Evolutionary conservation across 2,888 invertebrate genomes (phyloP), one percentile per base, ranked within the genome.

Genomic region (Bellardia bayeri): DNA sequence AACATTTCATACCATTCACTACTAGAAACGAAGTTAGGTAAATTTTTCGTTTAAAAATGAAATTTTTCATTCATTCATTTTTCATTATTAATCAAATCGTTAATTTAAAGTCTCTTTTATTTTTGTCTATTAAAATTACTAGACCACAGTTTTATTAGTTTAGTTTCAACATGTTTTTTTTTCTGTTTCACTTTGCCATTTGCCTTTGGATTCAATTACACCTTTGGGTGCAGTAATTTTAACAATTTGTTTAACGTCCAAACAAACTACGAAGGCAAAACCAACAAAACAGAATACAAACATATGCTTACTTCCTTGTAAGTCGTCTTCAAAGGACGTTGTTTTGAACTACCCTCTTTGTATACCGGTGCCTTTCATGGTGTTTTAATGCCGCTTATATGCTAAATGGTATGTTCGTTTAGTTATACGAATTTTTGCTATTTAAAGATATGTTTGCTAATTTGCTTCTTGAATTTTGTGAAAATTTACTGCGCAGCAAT

Each of bases 141-240:
- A 11, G 16, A 37, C 61, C n/a, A 9, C 23, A 45, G 13, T 64
- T 51, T 72, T 49, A 58, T 56, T 72, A 54, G 23, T 71, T 80
- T 30, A 80, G 40, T 63, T 13, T 40, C 2, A 49, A 4, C n/a
- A 37, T 51, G 37, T 37, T 51, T 2, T 8, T 76, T 82, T 61
- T 49, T 49, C 23, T 23, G 2, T 37, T 49, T 63, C 1, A 33
- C 5, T 72, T 82, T 58, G 23, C 30, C 56, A 61, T 88, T 82
- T 87, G 42, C 76, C 74, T 80, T 89, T 91, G 90, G 91, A 92
- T 92, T 92, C 92, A 92, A 92, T 92, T 92, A 92, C 91, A 92
- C 92, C 92, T 92, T 90, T 90, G 92, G 92, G 92, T 92, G 92
- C 90, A 91, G 92, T 92, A 92, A 92, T 91, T 91, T 91, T 74